Evolutionary conservation across 1,140 invertebrate species (phyloP).

Genomic region (Trachelipus rathkii): DNA sequence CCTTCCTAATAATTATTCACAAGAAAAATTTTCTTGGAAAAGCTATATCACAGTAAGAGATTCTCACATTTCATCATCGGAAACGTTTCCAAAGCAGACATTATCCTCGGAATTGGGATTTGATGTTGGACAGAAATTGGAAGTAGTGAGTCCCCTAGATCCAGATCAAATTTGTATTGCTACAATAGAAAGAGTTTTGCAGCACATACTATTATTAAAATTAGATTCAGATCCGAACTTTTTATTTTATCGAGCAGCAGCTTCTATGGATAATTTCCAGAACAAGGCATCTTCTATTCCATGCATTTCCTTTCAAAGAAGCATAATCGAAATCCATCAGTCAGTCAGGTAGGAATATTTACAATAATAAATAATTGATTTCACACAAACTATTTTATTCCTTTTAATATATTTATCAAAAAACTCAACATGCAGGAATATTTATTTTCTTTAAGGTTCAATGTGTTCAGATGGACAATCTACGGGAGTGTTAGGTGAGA

Average conservation of each 20-base stretch:
- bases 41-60: neutral
- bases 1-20: neutral
- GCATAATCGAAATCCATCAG: slow-evolving; percentile 19
- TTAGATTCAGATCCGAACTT: slow-evolving; percentile 60
- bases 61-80: neutral
- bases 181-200: slow-evolving; percentile 60
- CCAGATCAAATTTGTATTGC: slow-evolving; percentile 66
- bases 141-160: slow-evolving; percentile 65
- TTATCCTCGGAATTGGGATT: slow-evolving; percentile 54
- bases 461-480: no score
- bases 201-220: slow-evolving; percentile 65
- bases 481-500: no score
- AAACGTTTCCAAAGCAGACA: neutral
- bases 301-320: neutral
- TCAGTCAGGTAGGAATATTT: no score
- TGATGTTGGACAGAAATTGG: slow-evolving; percentile 63
- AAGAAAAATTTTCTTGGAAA: neutral
- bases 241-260: slow-evolving; percentile 48
- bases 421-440: no score
- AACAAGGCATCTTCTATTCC: slow-evolving; percentile 55
- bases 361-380: no score
- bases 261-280: slow-evolving; percentile 68
- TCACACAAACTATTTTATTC: no score
- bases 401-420: no score
- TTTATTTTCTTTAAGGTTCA: no score